Base-by-base conservation (phyloP, 2,113 vertebrate genomes). In the Eclectus roratus region DNA sequence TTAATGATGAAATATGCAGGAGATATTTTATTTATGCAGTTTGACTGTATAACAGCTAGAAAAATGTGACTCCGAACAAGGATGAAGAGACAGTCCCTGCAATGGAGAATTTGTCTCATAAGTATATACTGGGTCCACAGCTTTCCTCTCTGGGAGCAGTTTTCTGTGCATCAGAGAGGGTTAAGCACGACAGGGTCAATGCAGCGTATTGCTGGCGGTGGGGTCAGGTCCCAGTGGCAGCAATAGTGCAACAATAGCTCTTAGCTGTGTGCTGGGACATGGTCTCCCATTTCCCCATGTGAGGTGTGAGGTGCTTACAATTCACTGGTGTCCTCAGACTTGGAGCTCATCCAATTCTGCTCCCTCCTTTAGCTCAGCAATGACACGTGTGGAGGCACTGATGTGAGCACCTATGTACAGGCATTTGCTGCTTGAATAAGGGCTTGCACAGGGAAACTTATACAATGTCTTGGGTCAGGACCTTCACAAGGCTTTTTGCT, bases 1-100 rank as follows among this genome's bases (percentile, higher is more conserved):
- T 46, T 86, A 93, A 84, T 81, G 96, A 93, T 87, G 83, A 95
- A 94, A 95, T 89, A 85, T 91, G 73, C 65, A 61, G 73, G 70
- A 76, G 65, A 79, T 92, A 92, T 89, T 96, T 97, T 94, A 95
- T 96, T 92, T 94, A 92, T 94, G 92, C 52, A 29, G 12, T 81
- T 95, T 94, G 76, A 83, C 64, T 88, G 43, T 72, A 11, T 37
- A 91, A 89, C 77, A 93, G 65, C 69, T 43, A 44, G 78, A 92
- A 91, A 76, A 95, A 81, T 5, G 11, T 3, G 3, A 70, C 47
- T 76, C 55, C 56, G 84, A 91, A 80, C 52, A 89, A 76, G 70
- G 65, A 84, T 64, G 47, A 92, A 88, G 56, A 84, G 72, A 79
- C 69, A 68, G 85, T 56, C 47, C 47, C 44, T 82, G 61, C 3